phyloP scores from a whole-genome alignment of 2,113 vertebrate species.

The Bos indicus region DNA sequence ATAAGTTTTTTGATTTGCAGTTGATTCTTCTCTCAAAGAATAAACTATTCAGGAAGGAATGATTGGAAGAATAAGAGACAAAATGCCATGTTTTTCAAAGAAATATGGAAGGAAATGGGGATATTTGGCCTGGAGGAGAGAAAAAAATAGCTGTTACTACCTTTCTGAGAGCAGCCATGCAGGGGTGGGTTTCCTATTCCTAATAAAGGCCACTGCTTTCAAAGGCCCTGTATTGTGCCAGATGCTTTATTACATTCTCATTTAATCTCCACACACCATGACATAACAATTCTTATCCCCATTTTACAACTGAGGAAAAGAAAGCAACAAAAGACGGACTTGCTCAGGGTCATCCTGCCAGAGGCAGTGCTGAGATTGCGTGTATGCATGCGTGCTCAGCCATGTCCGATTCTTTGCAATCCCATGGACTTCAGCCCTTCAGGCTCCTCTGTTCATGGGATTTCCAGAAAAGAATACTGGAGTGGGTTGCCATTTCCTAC shows the following conservation, averaged over 20 bases:
- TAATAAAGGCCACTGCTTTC: background rate
- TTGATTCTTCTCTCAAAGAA: slow-evolving; percentile 19
- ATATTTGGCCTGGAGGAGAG: background rate
- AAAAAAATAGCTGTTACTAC: background rate
- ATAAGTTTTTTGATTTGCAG: background rate
- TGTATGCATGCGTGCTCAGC: background rate
- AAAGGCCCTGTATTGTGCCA: background rate
- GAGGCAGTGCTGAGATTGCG: background rate
- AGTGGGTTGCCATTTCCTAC: background rate
- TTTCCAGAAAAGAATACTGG: background rate
- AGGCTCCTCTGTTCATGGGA: background rate
- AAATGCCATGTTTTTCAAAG: background rate
- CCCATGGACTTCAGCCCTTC: background rate
- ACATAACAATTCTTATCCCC: background rate
- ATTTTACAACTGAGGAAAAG: background rate
- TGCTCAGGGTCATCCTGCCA: background rate
- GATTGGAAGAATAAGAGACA: background rate
- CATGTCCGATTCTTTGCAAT: background rate
- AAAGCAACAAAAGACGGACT: background rate
- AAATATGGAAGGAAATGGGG: background rate
- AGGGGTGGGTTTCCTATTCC: background rate
- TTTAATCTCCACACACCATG: background rate
- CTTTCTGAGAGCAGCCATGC: background rate
- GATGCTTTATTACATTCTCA: background rate
- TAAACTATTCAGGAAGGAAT: background rate